Evolutionary conservation across 2,113 vertebrate species (phyloP).

Genomic region (Ictidomys tridecemlineatus): DNA sequence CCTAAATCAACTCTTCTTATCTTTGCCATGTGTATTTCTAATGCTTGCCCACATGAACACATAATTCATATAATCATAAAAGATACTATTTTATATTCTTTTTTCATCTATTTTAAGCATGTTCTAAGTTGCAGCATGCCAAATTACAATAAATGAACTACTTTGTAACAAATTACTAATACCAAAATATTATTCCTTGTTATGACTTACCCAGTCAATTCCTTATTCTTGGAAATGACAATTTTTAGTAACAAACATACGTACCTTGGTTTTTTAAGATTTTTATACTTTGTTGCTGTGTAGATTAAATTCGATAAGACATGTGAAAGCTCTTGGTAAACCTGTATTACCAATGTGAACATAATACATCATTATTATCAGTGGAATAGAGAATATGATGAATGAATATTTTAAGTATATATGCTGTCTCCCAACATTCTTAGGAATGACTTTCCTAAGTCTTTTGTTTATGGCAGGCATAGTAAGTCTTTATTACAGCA

Average conservation of each 20-base stretch:
- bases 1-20: constrained; percentile 43
- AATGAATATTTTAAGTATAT: neutral
- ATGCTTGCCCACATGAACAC: neutral
- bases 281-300: constrained; percentile 8
- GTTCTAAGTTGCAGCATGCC: neutral
- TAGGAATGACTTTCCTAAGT: constrained; percentile 47
- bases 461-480: neutral
- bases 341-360: neutral
- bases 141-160: constrained; percentile 12
- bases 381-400: neutral
- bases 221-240: constrained; percentile 46
- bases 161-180: neutral
- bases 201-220: neutral
- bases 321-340: constrained; percentile 2
- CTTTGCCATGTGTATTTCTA: constrained; percentile 37
- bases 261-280: neutral
- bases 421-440: neutral
- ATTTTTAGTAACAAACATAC: constrained; percentile 31
- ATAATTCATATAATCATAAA: constrained; percentile 6
- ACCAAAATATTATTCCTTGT: constrained; percentile 16
- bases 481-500: neutral
- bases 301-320: neutral
- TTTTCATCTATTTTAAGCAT: neutral
- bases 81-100: constrained; percentile 42
- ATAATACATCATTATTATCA: neutral